These are phyloP conservation scores for Caenorhabditis sp. DNA, from an alignment of 2,888 invertebrate genomes.

Conservation along the genomic window DNA sequence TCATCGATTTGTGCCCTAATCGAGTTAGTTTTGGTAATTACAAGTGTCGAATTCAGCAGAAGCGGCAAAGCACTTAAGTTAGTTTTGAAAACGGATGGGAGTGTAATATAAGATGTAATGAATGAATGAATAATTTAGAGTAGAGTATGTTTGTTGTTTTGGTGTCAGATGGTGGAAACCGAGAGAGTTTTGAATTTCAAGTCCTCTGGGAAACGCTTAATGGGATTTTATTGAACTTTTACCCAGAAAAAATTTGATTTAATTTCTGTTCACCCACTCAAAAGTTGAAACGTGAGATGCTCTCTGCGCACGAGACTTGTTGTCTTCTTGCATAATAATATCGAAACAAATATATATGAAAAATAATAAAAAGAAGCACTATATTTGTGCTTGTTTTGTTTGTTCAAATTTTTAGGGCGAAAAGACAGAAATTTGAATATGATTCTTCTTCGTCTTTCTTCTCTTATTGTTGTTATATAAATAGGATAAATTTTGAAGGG, in stretches of 20 bases:
- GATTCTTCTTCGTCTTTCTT: background rate
- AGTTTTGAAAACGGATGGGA: background rate
- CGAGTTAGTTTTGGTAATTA: background rate
- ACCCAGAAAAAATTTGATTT: background rate
- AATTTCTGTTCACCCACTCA: background rate
- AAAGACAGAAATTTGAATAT: background rate
- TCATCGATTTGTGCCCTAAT: background rate
- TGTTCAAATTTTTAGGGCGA: background rate
- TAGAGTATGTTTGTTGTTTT: background rate
- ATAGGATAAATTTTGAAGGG: background rate
- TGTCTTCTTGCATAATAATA: constrained; percentile 28
- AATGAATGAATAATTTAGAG: background rate
- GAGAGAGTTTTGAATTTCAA: background rate
- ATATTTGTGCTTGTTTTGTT: constrained; percentile 1
- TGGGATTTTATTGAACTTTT: too few relatives aligned
- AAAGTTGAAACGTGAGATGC: constrained; percentile 34
- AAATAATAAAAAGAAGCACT: constrained; percentile 13
- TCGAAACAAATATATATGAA: constrained; percentile 33
- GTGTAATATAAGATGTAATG: background rate
- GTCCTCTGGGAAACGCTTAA: too few relatives aligned
- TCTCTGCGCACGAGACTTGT: constrained; percentile 25
- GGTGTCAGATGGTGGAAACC: background rate
- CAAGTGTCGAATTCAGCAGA: too few relatives aligned
- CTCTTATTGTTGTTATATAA: background rate
- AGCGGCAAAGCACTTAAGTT: background rate